These are phyloP conservation scores for Lordiphosa stackelbergi DNA, from an alignment of 1,140 invertebrate species.

Conservation along the genomic window DNA sequence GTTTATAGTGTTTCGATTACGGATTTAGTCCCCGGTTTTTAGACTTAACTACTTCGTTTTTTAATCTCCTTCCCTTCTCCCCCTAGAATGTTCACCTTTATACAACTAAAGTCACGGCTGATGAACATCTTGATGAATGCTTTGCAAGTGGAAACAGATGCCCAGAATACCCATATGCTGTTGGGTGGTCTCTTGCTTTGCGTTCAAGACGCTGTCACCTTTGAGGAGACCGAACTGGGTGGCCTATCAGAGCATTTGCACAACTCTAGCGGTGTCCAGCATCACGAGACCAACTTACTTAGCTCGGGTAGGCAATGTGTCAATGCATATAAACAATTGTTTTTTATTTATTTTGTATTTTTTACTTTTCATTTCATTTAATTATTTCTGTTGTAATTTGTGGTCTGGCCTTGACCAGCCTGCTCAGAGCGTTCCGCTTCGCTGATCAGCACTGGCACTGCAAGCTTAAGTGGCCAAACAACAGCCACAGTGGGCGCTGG, in stretches of 20 bases:
- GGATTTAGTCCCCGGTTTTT: too few relatives aligned
- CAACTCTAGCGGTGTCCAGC: constrained; percentile 71
- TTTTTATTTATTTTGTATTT: constrained; percentile 28
- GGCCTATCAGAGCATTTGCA: constrained; percentile 78
- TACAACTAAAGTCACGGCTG: constrained; percentile 87
- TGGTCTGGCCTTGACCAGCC: constrained; percentile 39
- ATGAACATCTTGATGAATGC: constrained; percentile 92
- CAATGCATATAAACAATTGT: not conserved
- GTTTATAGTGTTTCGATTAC: too few relatives aligned
- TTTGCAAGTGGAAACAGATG: constrained; percentile 90
- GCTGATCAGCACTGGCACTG: constrained; percentile 65
- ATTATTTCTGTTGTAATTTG: constrained; percentile 18
- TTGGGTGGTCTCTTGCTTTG: constrained; percentile 87
- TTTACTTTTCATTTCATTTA: constrained; percentile 35
- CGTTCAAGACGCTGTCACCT: constrained; percentile 89
- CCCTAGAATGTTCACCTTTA: constrained; percentile 82
- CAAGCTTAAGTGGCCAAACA: constrained; percentile 68
- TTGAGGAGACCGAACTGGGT: constrained; percentile 83
- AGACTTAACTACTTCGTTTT: too few relatives aligned
- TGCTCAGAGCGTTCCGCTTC: constrained; percentile 76
- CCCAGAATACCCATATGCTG: constrained; percentile 93
- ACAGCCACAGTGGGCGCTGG: constrained; percentile 45
- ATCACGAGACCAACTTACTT: constrained; percentile 82
- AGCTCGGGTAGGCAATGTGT: constrained; percentile 82
- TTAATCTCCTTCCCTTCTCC: too few relatives aligned